Percentiles rank a stretch among this genome's conserved stretches.
phyloP scores from a whole-genome alignment of 2,888 invertebrate genomes.

The Drosophila buzzatii region DNA sequence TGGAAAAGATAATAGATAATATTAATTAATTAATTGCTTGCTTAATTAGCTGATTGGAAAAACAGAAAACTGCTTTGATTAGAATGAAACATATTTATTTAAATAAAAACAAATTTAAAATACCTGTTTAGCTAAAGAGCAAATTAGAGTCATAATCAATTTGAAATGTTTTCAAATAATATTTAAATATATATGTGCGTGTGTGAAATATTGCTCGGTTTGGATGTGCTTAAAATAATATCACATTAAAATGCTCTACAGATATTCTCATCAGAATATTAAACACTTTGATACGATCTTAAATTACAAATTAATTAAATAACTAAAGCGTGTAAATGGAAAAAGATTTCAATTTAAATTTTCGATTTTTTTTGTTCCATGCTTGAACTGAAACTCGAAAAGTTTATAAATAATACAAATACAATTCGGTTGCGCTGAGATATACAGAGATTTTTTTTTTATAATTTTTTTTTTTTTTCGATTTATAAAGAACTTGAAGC shows the following conservation, averaged over 20 bases:
- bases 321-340: conserved; percentile 34
- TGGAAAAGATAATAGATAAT: conserved; percentile 27
- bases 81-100: conserved; percentile 55
- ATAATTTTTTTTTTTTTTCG: not conserved
- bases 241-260: conserved; percentile 70
- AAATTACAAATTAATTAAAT: conserved; percentile 35
- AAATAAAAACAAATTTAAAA: conserved; percentile 35
- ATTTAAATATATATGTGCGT: not conserved
- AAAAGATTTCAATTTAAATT: conserved; percentile 19
- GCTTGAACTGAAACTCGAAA: not conserved
- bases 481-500: conserved; percentile 8
- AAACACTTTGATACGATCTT: conserved; percentile 52
- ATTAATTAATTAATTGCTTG: not conserved
- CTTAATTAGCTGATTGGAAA: not conserved
- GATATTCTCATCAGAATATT: conserved; percentile 2
- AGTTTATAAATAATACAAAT: conserved; percentile 19
- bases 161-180: conserved; percentile 10
- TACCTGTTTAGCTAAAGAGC: conserved; percentile 36
- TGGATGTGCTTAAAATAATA: conserved; percentile 75
- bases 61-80: conserved; percentile 21
- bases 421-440: conserved; percentile 49
- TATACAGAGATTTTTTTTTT: conserved; percentile 39
- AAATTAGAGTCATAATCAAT: conserved; percentile 38
- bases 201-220: conserved; percentile 32
- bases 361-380: not conserved